These are phyloP conservation scores for Zygaena filipendulae DNA, from an alignment of 2,888 invertebrate genomes.

Conservation along the genomic window DNA sequence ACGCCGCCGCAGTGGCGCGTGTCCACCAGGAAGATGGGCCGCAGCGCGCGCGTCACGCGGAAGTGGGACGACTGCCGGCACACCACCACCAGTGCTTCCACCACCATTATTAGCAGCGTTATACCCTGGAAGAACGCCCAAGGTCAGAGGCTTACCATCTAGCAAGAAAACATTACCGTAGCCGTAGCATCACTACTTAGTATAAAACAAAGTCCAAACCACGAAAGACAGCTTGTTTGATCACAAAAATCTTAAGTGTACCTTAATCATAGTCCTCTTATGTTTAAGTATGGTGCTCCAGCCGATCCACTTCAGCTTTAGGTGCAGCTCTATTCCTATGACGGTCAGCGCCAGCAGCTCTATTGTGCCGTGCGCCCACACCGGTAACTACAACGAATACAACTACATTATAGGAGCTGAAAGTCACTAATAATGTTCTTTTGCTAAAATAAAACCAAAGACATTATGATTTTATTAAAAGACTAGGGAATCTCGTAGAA, in stretches of 20 bases:
- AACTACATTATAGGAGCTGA: too few species aligned
- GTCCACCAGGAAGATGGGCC: conserved; percentile 91
- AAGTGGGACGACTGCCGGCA: conserved; percentile 87
- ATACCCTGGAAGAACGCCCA: conserved; percentile 76
- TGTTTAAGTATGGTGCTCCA: conserved; percentile 85
- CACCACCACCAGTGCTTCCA: conserved; percentile 83
- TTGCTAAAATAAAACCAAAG: too few species aligned
- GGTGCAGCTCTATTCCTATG: conserved; percentile 80
- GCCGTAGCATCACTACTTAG: too few species aligned
- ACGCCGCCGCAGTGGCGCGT: conserved; percentile 87
- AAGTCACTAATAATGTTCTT: too few species aligned
- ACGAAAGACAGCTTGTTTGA: not conserved
- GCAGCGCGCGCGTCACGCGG: conserved; percentile 84
- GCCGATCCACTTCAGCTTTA: conserved; percentile 89
- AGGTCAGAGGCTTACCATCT: not conserved
- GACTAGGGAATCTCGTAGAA: too few species aligned
- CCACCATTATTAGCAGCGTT: conserved; percentile 81
- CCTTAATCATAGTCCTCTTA: conserved; percentile 87
- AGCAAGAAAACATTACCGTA: too few species aligned
- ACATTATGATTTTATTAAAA: too few species aligned
- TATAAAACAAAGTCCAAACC: conserved; percentile 2
- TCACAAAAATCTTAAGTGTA: conserved; percentile 29
- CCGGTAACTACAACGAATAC: conserved; percentile 70
- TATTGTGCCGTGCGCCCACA: conserved; percentile 83
- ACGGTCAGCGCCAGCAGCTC: conserved; percentile 81